Conservation (phyloP, 2,888 invertebrate species). For the Tetranychus piercei region DNA sequence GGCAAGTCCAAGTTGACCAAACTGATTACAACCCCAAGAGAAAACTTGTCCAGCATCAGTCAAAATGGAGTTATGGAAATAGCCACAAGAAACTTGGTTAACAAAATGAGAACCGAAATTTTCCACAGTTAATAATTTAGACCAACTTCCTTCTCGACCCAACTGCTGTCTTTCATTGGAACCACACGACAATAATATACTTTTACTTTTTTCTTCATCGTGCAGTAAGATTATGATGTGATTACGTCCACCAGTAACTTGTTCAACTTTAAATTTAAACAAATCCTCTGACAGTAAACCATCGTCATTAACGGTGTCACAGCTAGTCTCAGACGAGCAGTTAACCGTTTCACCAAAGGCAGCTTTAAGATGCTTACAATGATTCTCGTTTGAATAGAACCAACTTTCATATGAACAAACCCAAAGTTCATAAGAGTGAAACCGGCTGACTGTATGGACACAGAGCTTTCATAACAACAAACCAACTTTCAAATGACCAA, state of each 20-base stretch:
- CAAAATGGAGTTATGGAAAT: slow-evolving; percentile 61
- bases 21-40: slow-evolving; percentile 51
- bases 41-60: slow-evolving; percentile 76
- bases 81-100: slow-evolving; percentile 49
- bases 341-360: slow-evolving; percentile 31
- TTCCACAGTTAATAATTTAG: slow-evolving; percentile 43
- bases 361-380: no score
- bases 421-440: no score
- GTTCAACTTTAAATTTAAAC: neutral
- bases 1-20: slow-evolving; percentile 31
- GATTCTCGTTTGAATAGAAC: no score
- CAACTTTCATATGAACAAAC: no score
- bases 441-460: no score
- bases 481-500: no score
- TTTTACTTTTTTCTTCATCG: neutral
- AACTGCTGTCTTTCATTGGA: no score
- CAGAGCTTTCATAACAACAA: no score
- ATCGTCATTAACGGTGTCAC: neutral
- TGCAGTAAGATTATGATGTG: slow-evolving; percentile 36
- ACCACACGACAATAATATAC: slow-evolving; percentile 42
- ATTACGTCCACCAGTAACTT: slow-evolving; percentile 50
- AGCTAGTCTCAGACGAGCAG: slow-evolving; percentile 30
- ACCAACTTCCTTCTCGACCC: no score
- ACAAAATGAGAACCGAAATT: slow-evolving; percentile 55
- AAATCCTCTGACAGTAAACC: no score